A percentile compares a stretch with the other conserved stretches of the same genome.
Evolutionary conservation across 2,113 vertebrate species (phyloP).

Genomic region (Actenoides lindsayi): DNA sequence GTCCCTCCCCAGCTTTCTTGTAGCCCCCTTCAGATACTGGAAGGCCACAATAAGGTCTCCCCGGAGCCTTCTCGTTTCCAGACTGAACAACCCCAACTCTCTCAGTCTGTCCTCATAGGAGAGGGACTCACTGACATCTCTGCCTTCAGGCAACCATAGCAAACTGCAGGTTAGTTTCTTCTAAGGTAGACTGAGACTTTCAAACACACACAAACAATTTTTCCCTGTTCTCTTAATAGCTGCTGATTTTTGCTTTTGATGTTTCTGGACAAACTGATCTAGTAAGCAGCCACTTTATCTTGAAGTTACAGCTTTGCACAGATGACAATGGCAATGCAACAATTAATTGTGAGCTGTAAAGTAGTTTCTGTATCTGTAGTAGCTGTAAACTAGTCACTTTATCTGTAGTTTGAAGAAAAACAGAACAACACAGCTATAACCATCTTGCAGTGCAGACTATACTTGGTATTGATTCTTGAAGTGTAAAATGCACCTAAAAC

Average conservation of each 20-base stretch:
- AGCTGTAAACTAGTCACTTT: background rate
- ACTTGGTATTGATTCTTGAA: background rate
- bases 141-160: background rate
- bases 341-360: background rate
- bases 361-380: background rate
- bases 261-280: background rate
- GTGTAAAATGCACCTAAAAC: background rate
- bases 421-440: background rate
- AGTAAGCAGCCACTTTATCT: background rate
- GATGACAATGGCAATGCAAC: background rate
- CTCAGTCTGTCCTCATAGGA: too few relatives aligned
- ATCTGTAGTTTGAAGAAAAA: background rate
- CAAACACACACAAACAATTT: background rate
- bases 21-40: too few relatives aligned
- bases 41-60: too few relatives aligned
- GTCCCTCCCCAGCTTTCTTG: too few relatives aligned
- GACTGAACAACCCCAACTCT: too few relatives aligned
- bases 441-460: background rate
- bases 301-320: background rate
- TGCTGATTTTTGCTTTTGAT: background rate
- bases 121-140: background rate
- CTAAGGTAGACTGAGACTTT: background rate
- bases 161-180: background rate
- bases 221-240: background rate
- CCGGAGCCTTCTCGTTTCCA: too few relatives aligned